Evolutionary conservation across 2,113 vertebrate species (phyloP), one percentile per base, ranked within the genome.

Genomic region (Beaufortia kweichowensis): DNA sequence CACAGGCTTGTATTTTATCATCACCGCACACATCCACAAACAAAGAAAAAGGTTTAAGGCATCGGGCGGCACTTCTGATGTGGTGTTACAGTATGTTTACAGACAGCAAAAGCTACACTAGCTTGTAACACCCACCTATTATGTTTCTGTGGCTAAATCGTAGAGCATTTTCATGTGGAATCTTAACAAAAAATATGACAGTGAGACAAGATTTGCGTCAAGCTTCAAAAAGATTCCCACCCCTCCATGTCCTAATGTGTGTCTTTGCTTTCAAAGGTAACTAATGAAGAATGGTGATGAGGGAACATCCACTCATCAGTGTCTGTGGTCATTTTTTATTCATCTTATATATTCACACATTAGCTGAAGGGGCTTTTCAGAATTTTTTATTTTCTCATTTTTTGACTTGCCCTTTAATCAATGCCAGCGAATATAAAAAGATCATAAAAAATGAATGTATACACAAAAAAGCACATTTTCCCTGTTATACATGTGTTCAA

Each of bases 261-360:
- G 14, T 71, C 67, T 56, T 71, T 59, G 69, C 59, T 59, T 33
- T 59, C 21, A 28, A 41, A 41, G 31, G 28, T 55, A 59, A 71
- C 69, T 71, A 71, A 71, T 71, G 23, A 53, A 71, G 69, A 59
- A 71, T 43, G 31, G 26, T n/a, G 53, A 59, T 59, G 53, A 41
- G 69, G 55, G 55, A 71, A 55, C 31, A 59, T 57, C 69, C 69
- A 71, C 69, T 71, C 53, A 71, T 71, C 69, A 71, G 53, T 71
- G 69, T 71, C 69, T 71, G 39, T 59, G 55, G 69, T 71, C 69
- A 71, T 59, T 71, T 71, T 71, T 71, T 71, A 71, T 71, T 71
- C 33, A 71, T 71, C 69, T 59, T 71, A 71, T 71, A 71, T 71
- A 71, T 71, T 59, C 53, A 71, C 50, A 59, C 23, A 71, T 71